Evolutionary conservation across 1,140 invertebrate genomes (phyloP).

Genomic region (Atopsyche davidsoni): DNA sequence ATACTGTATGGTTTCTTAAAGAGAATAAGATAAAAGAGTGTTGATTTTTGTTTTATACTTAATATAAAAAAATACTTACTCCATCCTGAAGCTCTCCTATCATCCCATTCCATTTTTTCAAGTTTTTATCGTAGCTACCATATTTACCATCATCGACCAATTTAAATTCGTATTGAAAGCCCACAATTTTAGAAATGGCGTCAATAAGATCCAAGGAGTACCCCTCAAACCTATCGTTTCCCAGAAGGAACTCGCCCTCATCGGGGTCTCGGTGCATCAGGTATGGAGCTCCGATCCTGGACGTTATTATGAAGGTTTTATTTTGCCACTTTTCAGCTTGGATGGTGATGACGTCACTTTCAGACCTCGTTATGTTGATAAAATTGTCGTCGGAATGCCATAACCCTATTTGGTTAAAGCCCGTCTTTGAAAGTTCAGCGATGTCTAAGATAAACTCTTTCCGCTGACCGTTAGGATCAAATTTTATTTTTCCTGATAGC

Average conservation of each 20-base stretch:
- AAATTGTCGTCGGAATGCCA: constrained; percentile 55
- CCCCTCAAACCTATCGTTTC: constrained; percentile 43
- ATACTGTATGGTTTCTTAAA: too few relatives aligned
- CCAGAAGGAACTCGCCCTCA: constrained; percentile 47
- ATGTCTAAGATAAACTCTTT: constrained; percentile 70
- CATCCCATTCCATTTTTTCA: constrained; percentile 80
- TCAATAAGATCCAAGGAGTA: constrained; percentile 77
- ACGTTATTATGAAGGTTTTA: constrained; percentile 52
- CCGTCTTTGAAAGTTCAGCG: constrained; percentile 60
- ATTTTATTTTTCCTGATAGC: constrained; percentile 72
- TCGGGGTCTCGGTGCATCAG: constrained; percentile 52
- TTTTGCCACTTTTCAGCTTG: constrained; percentile 51
- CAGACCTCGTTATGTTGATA: constrained; percentile 41
- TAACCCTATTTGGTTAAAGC: constrained; percentile 55
- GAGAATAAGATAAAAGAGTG: not conserved
- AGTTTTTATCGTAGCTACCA: constrained; percentile 63
- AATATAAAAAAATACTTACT: constrained; percentile 54
- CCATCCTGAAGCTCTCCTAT: constrained; percentile 73
- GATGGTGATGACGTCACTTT: constrained; percentile 42
- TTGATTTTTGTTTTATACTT: too few relatives aligned
- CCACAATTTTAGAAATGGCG: constrained; percentile 61
- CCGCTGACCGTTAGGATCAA: constrained; percentile 66
- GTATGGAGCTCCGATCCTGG: constrained; percentile 71
- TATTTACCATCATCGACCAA: constrained; percentile 65
- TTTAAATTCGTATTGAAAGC: constrained; percentile 72